phyloP scores from a whole-genome alignment of 2,888 invertebrate species.

The Agrenia bidenticulata region DNA sequence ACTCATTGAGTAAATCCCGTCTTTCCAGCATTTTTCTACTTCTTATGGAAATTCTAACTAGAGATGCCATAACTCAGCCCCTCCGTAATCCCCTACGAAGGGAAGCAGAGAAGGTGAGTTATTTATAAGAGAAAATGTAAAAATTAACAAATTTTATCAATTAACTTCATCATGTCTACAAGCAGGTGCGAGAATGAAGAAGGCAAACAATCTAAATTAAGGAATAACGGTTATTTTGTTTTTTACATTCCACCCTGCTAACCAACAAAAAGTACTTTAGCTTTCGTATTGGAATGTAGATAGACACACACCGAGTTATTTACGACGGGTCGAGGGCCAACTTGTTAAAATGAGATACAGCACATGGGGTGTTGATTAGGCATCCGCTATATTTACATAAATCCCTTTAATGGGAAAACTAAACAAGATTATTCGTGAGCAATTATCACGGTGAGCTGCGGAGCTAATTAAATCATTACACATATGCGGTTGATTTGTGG shows the following conservation, averaged over 20 bases:
- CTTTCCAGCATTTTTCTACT: too few species aligned
- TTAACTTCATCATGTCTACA: neutral
- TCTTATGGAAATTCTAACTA: too few species aligned
- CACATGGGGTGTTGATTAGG: slow-evolving; percentile 1
- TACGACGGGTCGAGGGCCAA: neutral
- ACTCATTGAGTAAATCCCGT: too few species aligned
- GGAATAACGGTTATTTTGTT: neutral
- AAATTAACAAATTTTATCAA: too few species aligned
- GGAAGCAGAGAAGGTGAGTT: too few species aligned
- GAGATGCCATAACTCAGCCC: too few species aligned
- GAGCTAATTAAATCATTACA: slow-evolving; percentile 10
- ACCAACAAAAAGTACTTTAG: neutral
- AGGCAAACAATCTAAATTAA: neutral
- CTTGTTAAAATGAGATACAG: slow-evolving; percentile 3
- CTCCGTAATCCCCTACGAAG: too few species aligned
- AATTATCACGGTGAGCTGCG: slow-evolving; percentile 6
- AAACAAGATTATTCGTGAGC: slow-evolving; percentile 9
- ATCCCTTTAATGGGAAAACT: slow-evolving; percentile 10
- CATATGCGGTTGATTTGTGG: slow-evolving; percentile 8
- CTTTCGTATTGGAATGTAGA: neutral
- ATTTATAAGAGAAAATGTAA: too few species aligned
- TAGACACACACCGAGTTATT: neutral
- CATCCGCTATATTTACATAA: slow-evolving; percentile 2
- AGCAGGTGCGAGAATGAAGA: neutral
- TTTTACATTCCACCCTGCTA: neutral